Evolutionary conservation across 2,888 invertebrate genomes (phyloP).

Genomic region (Hydropsyche betteni): DNA sequence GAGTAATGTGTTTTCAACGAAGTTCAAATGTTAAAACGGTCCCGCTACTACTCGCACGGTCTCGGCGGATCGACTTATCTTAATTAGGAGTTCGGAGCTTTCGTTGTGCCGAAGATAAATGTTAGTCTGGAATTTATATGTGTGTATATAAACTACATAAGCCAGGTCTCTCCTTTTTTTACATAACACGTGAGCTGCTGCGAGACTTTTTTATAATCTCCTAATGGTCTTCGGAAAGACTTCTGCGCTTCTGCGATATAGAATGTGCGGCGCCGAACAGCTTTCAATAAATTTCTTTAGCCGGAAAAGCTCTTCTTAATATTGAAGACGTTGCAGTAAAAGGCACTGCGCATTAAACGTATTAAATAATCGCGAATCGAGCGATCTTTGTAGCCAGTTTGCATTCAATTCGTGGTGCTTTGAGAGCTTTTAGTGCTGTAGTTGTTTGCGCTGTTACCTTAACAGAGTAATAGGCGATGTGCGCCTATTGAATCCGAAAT

Average conservation of each 20-base stretch:
- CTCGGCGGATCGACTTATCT: constrained; percentile 42
- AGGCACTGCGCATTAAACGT: constrained; percentile 3
- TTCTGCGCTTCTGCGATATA: not conserved
- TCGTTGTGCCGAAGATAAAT: constrained; percentile 45
- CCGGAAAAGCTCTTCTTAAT: constrained; percentile 12
- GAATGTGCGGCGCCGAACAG: constrained; percentile 22
- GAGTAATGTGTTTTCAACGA: constrained; percentile 31
- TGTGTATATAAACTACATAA: not conserved
- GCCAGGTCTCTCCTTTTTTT: not conserved
- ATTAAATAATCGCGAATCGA: constrained; percentile 7
- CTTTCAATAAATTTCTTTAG: constrained; percentile 28
- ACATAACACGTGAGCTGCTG: not conserved
- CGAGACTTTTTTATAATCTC: constrained; percentile 24
- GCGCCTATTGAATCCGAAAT: too few relatives aligned
- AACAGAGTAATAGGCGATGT: too few relatives aligned
- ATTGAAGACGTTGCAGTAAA: not conserved
- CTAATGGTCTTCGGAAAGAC: constrained; percentile 19
- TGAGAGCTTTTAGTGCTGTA: too few relatives aligned
- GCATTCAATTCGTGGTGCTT: not conserved
- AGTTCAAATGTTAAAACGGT: constrained; percentile 31
- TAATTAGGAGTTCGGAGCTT: constrained; percentile 42
- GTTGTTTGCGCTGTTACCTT: too few relatives aligned
- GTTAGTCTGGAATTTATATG: constrained; percentile 31
- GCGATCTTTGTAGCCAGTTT: not conserved
- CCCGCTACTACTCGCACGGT: constrained; percentile 22